A percentile compares a stretch with the other conserved stretches of the same genome.
Evolutionary conservation across 2,888 invertebrate species (phyloP).

Genomic region (Chaetoderma sp.): DNA sequence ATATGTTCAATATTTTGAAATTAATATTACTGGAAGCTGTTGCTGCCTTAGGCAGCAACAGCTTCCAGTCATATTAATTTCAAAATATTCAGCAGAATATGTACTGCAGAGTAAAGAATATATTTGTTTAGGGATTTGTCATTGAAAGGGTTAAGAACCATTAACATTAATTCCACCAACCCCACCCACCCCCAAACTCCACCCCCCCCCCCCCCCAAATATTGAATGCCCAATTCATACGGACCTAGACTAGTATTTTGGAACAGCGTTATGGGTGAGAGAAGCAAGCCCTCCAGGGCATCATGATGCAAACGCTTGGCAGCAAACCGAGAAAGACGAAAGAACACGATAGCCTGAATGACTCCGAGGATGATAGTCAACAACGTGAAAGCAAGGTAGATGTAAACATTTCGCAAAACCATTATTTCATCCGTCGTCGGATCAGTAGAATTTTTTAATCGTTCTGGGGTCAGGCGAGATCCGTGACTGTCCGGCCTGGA

Average conservation of each 20-base stretch:
- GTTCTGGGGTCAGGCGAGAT: constrained; percentile 6
- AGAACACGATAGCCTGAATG: constrained; percentile 43
- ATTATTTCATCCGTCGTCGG: not conserved
- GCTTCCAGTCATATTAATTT: too few species aligned
- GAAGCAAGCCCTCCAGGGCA: constrained; percentile 39
- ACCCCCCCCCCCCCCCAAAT: too few species aligned
- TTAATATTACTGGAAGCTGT: too few species aligned
- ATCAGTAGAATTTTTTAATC: not conserved
- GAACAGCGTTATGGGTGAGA: constrained; percentile 44
- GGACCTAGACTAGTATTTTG: constrained; percentile 37
- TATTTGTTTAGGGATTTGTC: too few species aligned
- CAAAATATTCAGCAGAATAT: too few species aligned
- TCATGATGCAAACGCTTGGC: constrained; percentile 38
- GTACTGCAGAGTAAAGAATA: too few species aligned
- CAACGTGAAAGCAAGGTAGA: constrained; percentile 42
- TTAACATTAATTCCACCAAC: too few species aligned
- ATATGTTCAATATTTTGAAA: too few species aligned
- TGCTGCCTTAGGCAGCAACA: too few species aligned
- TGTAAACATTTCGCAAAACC: constrained; percentile 37
- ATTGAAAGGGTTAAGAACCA: too few species aligned
- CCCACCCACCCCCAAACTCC: too few species aligned
- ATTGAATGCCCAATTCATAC: too few species aligned
- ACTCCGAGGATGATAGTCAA: constrained; percentile 39
- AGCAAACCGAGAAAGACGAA: constrained; percentile 37
- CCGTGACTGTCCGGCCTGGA: constrained; percentile 38